Conservation (phyloP, 1,140 invertebrate genomes). For the Lepeophtheirus salmonis region DNA sequence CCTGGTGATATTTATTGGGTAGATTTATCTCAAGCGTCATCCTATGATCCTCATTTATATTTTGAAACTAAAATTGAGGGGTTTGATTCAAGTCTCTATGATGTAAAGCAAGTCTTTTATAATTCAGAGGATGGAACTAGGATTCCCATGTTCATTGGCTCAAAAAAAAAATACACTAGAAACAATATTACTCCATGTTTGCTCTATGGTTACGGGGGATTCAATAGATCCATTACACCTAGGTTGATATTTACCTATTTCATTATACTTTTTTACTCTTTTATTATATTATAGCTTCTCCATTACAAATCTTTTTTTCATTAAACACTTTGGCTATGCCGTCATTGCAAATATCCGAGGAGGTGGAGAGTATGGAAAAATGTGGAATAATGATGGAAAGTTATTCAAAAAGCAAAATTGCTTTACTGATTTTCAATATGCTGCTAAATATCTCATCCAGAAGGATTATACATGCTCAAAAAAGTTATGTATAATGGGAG, state of each 20-base stretch:
- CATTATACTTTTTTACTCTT: background rate
- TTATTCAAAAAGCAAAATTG: slow-evolving; percentile 88
- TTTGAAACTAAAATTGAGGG: slow-evolving; percentile 61
- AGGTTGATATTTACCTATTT: slow-evolving; percentile 21
- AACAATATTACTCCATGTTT: slow-evolving; percentile 44
- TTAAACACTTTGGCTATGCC: slow-evolving; percentile 71
- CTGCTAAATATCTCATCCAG: slow-evolving; percentile 69
- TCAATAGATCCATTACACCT: slow-evolving; percentile 77
- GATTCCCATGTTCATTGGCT: slow-evolving; percentile 90
- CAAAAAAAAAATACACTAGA: slow-evolving; percentile 45
- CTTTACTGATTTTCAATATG: slow-evolving; percentile 87
- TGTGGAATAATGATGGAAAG: slow-evolving; percentile 84
- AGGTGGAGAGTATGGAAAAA: slow-evolving; percentile 91
- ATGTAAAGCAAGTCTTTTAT: slow-evolving; percentile 82
- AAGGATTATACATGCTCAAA: slow-evolving; percentile 55
- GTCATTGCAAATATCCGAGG: slow-evolving; percentile 87
- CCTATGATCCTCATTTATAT: slow-evolving; percentile 34
- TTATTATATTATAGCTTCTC: slow-evolving; percentile 35
- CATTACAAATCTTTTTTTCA: slow-evolving; percentile 60
- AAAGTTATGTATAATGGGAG: slow-evolving; percentile 73
- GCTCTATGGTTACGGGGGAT: slow-evolving; percentile 93
- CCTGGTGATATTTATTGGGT: slow-evolving; percentile 34
- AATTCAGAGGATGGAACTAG: slow-evolving; percentile 80
- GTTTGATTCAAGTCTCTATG: slow-evolving; percentile 58
- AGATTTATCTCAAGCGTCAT: slow-evolving; percentile 18